phyloP scores from a whole-genome alignment of 2,113 vertebrate species.

The Ptilonorhynchus violaceus region DNA sequence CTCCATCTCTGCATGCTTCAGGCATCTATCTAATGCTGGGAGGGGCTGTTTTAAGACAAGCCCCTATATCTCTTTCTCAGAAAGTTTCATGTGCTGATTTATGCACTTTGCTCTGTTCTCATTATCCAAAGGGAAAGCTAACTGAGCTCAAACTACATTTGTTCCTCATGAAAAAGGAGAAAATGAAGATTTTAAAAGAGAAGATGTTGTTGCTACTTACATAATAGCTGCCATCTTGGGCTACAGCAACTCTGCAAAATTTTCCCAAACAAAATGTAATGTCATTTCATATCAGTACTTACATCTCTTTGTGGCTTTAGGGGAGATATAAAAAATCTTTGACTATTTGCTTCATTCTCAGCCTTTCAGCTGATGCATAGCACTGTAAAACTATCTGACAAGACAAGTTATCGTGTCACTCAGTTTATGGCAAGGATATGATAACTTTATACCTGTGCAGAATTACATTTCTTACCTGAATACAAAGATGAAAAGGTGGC shows the following conservation, averaged over 20 bases:
- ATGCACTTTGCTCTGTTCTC: neutral
- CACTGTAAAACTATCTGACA: slow-evolving; percentile 17
- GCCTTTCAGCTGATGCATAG: neutral
- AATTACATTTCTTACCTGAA: neutral
- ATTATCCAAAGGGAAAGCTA: neutral
- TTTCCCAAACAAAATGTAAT: slow-evolving; percentile 18
- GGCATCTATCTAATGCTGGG: neutral
- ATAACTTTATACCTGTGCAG: neutral
- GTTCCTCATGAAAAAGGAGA: neutral
- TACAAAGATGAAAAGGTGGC: neutral
- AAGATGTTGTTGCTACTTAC: neutral
- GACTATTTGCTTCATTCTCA: slow-evolving; percentile 15
- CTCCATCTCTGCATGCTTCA: neutral
- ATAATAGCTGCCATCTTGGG: slow-evolving; percentile 9
- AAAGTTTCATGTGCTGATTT: neutral
- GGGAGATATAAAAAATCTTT: neutral
- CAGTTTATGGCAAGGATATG: neutral
- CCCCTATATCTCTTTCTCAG: neutral
- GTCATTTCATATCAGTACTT: slow-evolving; percentile 44
- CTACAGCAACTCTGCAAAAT: neutral
- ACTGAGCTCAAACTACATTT: neutral
- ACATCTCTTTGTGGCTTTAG: slow-evolving; percentile 6
- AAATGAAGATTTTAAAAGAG: neutral
- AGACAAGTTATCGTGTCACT: neutral
- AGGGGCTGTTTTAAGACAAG: neutral